phyloP scores from a whole-genome alignment of 2,113 vertebrate genomes.

The Xyliphius kryptos region DNA sequence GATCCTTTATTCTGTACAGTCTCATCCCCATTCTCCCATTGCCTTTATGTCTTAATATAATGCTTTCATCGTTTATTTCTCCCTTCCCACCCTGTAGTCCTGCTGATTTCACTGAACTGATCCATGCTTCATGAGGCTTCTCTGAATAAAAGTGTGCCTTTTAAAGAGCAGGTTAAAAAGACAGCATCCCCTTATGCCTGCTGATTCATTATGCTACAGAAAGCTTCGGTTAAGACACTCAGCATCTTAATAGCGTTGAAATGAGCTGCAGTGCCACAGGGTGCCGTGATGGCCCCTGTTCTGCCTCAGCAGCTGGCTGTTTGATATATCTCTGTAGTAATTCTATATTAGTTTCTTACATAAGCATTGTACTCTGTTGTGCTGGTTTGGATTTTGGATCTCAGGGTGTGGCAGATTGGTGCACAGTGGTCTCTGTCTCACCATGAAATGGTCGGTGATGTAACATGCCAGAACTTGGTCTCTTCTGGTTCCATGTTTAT shows the following conservation, averaged over 20 bases:
- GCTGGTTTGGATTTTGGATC: background rate
- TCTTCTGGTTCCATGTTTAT: conserved; percentile 14
- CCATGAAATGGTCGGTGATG: conserved; percentile 6
- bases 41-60: conserved; percentile 12
- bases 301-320: conserved; percentile 5
- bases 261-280: conserved; percentile 18
- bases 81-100: conserved; percentile 10
- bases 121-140: conserved; percentile 15
- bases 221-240: conserved; percentile 25
- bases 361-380: background rate
- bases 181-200: conserved; percentile 24
- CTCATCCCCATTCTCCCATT: background rate
- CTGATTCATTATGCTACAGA: conserved; percentile 37
- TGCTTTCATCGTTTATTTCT: conserved; percentile 10
- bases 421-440: conserved; percentile 19
- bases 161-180: conserved; percentile 41
- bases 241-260: conserved; percentile 21
- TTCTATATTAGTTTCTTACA: conserved; percentile 21
- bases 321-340: conserved; percentile 4
- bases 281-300: background rate
- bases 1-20: background rate
- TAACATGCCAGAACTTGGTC: background rate
- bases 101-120: conserved; percentile 29
- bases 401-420: conserved; percentile 2
- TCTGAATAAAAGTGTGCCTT: conserved; percentile 13